Conservation (phyloP, 2,888 invertebrate species). For the Subacronicta megacephala region DNA sequence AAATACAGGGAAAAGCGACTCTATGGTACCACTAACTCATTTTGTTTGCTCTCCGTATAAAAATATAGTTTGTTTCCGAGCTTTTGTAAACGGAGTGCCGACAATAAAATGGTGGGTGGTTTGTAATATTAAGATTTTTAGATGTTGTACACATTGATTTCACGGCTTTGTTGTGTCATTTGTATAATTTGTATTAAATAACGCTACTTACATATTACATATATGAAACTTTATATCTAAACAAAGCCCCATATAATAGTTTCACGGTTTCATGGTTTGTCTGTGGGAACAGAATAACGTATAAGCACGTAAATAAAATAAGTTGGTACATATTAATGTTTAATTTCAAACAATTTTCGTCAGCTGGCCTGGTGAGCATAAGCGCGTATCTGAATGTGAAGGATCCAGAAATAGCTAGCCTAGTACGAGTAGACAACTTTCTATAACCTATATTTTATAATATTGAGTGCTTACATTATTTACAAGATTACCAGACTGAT, state of each 20-base stretch:
- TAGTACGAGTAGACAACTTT: too few relatives aligned
- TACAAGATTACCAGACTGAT: background rate
- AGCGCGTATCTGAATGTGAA: too few relatives aligned
- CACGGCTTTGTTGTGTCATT: conserved; percentile 45
- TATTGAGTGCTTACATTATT: too few relatives aligned
- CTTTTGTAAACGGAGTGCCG: conserved; percentile 72
- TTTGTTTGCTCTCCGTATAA: conserved; percentile 85
- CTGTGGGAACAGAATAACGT: too few relatives aligned
- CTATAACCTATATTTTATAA: background rate
- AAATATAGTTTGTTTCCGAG: conserved; percentile 84
- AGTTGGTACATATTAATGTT: too few relatives aligned
- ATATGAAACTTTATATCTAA: too few relatives aligned
- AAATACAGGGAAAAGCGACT: conserved; percentile 80
- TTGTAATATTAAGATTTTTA: conserved; percentile 71
- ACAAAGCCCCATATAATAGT: too few relatives aligned
- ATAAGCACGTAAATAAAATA: too few relatives aligned
- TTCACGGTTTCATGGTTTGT: too few relatives aligned
- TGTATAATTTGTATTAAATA: conserved; percentile 2
- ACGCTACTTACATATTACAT: too few relatives aligned
- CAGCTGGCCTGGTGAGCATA: too few relatives aligned
- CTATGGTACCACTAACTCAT: conserved; percentile 83
- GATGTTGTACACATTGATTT: conserved; percentile 58
- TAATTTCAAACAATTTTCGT: conserved; percentile 7
- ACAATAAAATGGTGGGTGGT: conserved; percentile 62
- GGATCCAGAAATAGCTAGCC: too few relatives aligned